Base-by-base conservation (phyloP, 2,797 vertebrate species). In the Enoplosus armatus region DNA sequence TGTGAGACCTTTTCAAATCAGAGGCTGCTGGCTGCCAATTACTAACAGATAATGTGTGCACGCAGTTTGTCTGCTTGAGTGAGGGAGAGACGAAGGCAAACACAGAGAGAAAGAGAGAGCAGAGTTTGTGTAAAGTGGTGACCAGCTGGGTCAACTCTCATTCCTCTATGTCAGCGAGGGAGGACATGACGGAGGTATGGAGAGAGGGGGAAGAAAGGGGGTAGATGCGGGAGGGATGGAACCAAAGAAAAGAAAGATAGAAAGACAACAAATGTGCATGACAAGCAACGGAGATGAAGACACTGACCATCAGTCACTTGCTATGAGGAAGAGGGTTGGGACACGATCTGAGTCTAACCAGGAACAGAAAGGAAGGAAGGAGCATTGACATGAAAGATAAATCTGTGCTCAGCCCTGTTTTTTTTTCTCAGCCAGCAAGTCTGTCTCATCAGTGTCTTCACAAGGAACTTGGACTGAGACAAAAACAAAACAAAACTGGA, bases 81-180 rank as follows among this genome's bases (percentile, higher is more conserved):
- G 77, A 50, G 26, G 27, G 27, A 69, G 24, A 75, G 53, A 66
- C 31, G 27, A 62, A 56, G 9, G 22, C 39, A 79, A 79, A 75
- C 41, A 76, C 5, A 60, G 31, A 72, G 43, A 70, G 43, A 62
- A 35, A 78, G 29, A 37, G 24, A 68, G 26, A 66, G 48, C 39
- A 27, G 51, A 73, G 78, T 60, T 84, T 33, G 37, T 77, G 51
- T 50, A 16, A 82, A 85, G 76, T 58, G 22, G 71, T 41, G 69
- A 22, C 60, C 63, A 74, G 77, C 75, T 50, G 74, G 83, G 66
- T 80, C 68, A 90, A 75, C 58, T 45, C 50, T 80, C 56, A 68
- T 75, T 78, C 31, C 15, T 77, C 67, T 26, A 2, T 73, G 50
- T 82, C 76, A 85, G 63, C 1, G 6, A 78, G 31, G 45, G 58